Evolutionary conservation across 2,113 vertebrate species (phyloP).

Genomic region (Micronycteris hirsuta): DNA sequence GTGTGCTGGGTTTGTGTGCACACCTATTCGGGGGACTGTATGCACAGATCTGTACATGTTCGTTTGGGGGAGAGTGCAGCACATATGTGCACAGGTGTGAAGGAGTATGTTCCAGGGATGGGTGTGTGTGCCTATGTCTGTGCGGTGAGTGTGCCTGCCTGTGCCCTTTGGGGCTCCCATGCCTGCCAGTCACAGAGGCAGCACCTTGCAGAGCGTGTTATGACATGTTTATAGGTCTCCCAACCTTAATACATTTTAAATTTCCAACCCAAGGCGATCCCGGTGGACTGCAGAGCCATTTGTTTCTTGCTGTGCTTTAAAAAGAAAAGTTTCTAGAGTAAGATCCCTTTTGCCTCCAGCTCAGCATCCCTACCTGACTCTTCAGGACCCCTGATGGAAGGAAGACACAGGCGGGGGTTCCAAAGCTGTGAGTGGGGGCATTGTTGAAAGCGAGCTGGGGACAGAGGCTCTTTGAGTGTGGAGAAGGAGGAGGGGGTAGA

Average conservation of each 20-base stretch:
- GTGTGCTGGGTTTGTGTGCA: neutral
- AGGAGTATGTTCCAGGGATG: neutral
- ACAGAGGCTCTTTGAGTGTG: neutral
- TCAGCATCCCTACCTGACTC: neutral
- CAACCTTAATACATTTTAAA: constrained; percentile 72
- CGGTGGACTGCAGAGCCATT: constrained; percentile 58
- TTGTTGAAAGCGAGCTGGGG: neutral
- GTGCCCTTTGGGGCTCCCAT: neutral
- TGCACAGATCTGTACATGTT: neutral
- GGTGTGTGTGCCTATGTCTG: neutral
- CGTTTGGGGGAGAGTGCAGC: neutral
- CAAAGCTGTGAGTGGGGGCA: too few relatives aligned
- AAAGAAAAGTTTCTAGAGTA: constrained; percentile 47
- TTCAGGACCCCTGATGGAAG: neutral
- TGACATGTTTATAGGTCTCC: constrained; percentile 66
- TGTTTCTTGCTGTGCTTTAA: constrained; percentile 56
- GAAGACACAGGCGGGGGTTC: neutral
- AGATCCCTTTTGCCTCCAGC: constrained; percentile 26
- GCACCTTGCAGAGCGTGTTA: constrained; percentile 49
- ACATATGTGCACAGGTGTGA: neutral
- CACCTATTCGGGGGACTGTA: fast-evolving
- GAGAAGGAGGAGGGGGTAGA: neutral
- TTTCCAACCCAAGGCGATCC: constrained; percentile 64
- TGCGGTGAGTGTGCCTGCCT: neutral
- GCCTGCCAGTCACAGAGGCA: constrained; percentile 49